Evolutionary conservation across 2,888 invertebrate species (phyloP).

Genomic region (Tyria jacobaeae): DNA sequence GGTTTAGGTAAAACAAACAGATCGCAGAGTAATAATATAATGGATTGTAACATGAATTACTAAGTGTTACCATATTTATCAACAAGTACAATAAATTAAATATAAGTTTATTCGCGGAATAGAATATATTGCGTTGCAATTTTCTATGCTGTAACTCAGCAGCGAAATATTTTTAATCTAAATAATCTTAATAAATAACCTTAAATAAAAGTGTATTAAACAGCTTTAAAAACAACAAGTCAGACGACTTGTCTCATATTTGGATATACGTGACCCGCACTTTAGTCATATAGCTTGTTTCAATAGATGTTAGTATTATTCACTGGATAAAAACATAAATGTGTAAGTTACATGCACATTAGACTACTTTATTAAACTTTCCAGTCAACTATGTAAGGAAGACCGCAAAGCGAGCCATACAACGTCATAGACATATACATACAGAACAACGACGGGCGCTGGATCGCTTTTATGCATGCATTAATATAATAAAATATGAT

Average conservation of each 20-base stretch:
- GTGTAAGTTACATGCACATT: neutral
- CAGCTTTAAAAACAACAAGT: conserved; percentile 43
- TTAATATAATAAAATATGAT: neutral
- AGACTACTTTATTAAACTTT: neutral
- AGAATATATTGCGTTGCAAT: neutral
- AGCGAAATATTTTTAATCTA: neutral
- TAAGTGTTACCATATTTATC: neutral
- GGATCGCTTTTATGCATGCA: no score
- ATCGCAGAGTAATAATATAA: no score
- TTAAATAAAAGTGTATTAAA: conserved; percentile 27
- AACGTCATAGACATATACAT: no score
- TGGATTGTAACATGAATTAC: neutral
- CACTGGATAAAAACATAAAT: neutral
- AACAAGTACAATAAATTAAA: neutral
- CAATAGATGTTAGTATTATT: neutral
- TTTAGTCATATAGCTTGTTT: neutral
- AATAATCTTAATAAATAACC: conserved; percentile 2
- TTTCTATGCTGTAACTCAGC: neutral
- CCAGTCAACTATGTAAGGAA: neutral
- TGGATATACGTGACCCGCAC: conserved; percentile 10
- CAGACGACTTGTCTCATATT: conserved; percentile 10
- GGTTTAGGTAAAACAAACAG: neutral
- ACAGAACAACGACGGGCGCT: no score
- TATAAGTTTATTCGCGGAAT: neutral
- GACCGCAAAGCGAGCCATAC: neutral